Conservation (phyloP, 2,888 invertebrate species). For the Lottia gigantea region DNA sequence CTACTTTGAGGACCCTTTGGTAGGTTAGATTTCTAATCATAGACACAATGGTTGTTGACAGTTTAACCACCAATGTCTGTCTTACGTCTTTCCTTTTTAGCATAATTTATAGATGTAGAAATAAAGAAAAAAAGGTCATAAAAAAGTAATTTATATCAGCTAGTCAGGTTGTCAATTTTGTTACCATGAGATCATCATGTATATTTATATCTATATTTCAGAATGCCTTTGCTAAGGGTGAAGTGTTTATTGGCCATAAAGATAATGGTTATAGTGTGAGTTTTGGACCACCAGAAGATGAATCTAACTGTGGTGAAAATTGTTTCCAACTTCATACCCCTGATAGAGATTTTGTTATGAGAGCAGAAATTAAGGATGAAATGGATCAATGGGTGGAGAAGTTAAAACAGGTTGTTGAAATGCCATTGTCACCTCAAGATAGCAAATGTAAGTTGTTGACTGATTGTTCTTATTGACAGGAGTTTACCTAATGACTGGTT, state of each 20-base stretch:
- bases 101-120: too few species aligned
- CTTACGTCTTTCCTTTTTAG: too few species aligned
- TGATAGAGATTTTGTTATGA: conserved; percentile 84
- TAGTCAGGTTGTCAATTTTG: too few species aligned
- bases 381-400: conserved; percentile 84
- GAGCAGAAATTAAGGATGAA: conserved; percentile 81
- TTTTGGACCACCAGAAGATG: conserved; percentile 75
- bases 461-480: too few species aligned
- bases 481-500: too few species aligned
- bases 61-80: too few species aligned
- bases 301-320: conserved; percentile 77
- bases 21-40: conserved; percentile 60
- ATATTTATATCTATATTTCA: conserved; percentile 46
- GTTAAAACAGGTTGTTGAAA: conserved; percentile 79
- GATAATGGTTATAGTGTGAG: conserved; percentile 82
- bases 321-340: conserved; percentile 86
- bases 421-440: conserved; percentile 83
- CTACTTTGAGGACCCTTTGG: conserved; percentile 88
- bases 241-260: conserved; percentile 85
- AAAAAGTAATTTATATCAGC: too few species aligned
- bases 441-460: conserved; percentile 46
- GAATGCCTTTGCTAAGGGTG: conserved; percentile 90
- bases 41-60: too few species aligned
- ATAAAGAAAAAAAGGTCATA: too few species aligned
- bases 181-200: too few species aligned